Base-by-base conservation (phyloP, 2,888 invertebrate species). In the Melinaea menophilus region DNA sequence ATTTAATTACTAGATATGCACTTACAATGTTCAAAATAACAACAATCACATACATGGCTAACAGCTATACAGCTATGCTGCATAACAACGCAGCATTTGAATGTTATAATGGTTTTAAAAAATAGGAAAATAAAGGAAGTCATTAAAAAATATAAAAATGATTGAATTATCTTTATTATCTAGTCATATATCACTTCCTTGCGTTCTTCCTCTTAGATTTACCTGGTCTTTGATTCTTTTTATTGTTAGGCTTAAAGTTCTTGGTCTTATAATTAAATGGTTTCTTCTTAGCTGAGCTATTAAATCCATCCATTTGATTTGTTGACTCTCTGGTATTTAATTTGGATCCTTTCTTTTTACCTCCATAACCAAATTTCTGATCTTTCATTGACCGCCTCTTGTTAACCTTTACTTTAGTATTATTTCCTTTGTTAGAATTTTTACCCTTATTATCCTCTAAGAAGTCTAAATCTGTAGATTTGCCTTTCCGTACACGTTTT, bases 301-400 rank as follows among this genome's bases (percentile, higher is more conserved):
- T 90, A 51, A 88, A 90, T 0, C 94, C 94, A 13, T 93, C 93
- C 75, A 94, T 92, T 78, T 94, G 93, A 45, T 92, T 93, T 0
- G 94, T 90, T 70, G 97, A 98, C 0, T 95, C 94, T 71, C 93
- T 94, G 0, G 97, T 97, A 78, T 99, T 99, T 56, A 93, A 87
- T 82, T 99, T 99, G 0, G 93, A 92, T 0, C 98, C 95, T 77
- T 95, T 95, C 89, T 99, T 99, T 81, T 97, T 97, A 0, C 99
- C 99, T 45, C 99, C 99, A 86, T 96, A 98, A 0, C 99, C 99
- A 86, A 95, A 99, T 81, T 96, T 98, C 63, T 94, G 92, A 79
- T 98, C 95, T 79, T 96, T 97, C 75, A 92, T 90, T 68, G 93
- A 92, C 69, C 95, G 90, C 80, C 84, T 88, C 66, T 86, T 89